Conservation (phyloP, 2,797 vertebrate species). For the Rhinatrema bivittatum region DNA sequence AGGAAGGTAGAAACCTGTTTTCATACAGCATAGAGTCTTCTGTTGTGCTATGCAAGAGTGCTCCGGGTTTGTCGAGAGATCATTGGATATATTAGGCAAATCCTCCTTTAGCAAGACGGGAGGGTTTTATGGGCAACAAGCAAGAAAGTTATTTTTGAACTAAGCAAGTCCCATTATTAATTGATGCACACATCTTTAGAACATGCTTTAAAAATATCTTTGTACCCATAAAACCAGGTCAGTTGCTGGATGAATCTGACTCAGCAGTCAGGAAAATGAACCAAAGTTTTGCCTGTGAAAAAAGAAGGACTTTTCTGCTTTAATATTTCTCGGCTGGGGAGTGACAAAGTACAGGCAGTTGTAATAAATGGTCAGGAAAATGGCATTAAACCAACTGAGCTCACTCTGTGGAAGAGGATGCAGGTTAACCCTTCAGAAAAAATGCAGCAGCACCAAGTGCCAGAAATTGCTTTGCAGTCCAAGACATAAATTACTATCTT, state of each 20-base stretch:
- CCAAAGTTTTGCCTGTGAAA: neutral
- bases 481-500: too few relatives aligned
- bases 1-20: too few relatives aligned
- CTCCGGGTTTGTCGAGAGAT: too few relatives aligned
- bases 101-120: too few relatives aligned
- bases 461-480: too few relatives aligned
- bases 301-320: neutral
- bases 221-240: constrained; percentile 15
- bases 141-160: too few relatives aligned
- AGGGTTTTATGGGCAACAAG: too few relatives aligned
- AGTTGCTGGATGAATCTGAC: neutral
- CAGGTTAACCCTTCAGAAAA: neutral
- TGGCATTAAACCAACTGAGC: neutral
- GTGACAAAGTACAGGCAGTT: constrained; percentile 3
- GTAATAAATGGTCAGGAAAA: constrained; percentile 1
- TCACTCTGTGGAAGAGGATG: neutral
- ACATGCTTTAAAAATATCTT: constrained; percentile 1
- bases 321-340: neutral
- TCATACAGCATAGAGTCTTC: too few relatives aligned
- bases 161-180: too few relatives aligned
- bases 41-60: too few relatives aligned
- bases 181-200: neutral
- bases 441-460: neutral
- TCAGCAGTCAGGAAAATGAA: neutral
- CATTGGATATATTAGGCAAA: too few relatives aligned